phyloP scores from a whole-genome alignment of 2,113 vertebrate species.

The Diphyllodes magnificus region DNA sequence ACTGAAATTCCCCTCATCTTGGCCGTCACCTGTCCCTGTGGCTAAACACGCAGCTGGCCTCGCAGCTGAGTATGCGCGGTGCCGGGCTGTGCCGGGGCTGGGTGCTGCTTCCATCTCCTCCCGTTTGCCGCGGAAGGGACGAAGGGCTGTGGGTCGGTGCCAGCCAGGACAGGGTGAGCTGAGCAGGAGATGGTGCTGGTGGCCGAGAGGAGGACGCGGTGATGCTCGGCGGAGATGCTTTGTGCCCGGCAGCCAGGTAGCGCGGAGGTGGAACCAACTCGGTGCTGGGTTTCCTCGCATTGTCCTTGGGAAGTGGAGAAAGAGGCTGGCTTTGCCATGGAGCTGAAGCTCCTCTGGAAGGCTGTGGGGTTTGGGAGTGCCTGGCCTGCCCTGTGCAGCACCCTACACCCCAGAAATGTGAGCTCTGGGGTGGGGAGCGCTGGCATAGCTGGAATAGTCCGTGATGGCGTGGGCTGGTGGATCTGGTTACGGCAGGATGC shows the following conservation, averaged over 20 bases:
- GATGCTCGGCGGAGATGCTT: neutral
- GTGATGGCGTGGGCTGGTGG: neutral
- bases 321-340: neutral
- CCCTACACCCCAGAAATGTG: neutral
- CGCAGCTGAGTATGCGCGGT: neutral
- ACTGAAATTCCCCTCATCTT: neutral
- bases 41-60: neutral
- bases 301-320: neutral
- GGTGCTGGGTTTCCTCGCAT: neutral
- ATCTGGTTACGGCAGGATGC: slow-evolving; percentile 40
- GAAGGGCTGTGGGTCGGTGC: neutral
- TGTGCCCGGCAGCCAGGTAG: neutral
- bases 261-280: neutral
- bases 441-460: slow-evolving; percentile 32
- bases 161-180: neutral
- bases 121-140: rapidly evolving
- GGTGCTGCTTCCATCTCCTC: neutral
- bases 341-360: neutral
- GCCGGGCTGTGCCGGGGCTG: neutral
- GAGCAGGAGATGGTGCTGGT: neutral
- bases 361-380: neutral
- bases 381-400: rapidly evolving
- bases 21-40: neutral
- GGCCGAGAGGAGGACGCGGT: rapidly evolving
- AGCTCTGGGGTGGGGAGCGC: neutral